These are phyloP conservation scores for Colaptes auratus DNA, from an alignment of 2,113 vertebrate species.

Conservation along the genomic window DNA sequence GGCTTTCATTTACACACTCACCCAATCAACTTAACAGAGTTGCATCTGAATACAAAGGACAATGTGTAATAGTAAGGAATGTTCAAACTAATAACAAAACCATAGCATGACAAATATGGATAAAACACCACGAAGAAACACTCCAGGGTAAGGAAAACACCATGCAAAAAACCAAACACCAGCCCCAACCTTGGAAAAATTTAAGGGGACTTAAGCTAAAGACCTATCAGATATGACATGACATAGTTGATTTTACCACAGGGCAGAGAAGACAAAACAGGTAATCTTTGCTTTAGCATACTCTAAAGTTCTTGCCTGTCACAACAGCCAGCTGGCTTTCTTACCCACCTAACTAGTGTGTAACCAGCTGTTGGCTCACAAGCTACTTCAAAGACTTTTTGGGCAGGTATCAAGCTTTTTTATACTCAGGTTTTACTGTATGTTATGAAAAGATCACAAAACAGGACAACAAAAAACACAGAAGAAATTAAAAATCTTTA, in stretches of 20 bases:
- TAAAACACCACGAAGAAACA: not conserved
- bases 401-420: not conserved
- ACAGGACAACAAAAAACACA: not conserved
- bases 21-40: not conserved
- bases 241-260: not conserved
- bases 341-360: not conserved
- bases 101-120: not conserved
- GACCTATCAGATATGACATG: not conserved
- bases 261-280: not conserved
- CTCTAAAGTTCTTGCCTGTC: not conserved
- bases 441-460: not conserved
- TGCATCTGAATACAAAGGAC: not conserved
- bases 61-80: not conserved
- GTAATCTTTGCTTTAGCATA: not conserved
- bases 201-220: not conserved
- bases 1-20: not conserved
- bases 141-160: not conserved
- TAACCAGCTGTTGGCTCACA: not conserved
- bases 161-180: not conserved
- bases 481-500: rapidly evolving
- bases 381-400: not conserved
- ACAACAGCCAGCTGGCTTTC: not conserved
- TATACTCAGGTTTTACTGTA: not conserved
- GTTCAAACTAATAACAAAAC: not conserved
- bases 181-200: not conserved